Evolutionary conservation across 2,113 vertebrate species (phyloP).

Genomic region (Tupaia tana): DNA sequence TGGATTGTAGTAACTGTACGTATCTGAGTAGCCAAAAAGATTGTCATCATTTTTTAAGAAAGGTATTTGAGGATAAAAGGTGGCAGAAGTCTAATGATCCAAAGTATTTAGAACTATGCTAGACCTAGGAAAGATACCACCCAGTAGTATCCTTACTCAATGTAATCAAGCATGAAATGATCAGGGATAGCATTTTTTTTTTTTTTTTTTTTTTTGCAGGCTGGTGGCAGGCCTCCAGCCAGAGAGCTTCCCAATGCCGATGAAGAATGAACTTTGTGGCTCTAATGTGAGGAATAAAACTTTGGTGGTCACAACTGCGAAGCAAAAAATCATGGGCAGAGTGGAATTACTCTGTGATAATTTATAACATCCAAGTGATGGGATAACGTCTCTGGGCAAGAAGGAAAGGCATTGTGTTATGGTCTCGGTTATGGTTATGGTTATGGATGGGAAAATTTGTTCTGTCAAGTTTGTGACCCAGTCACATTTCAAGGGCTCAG

Average conservation of each 20-base stretch:
- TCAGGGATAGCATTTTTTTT: neutral
- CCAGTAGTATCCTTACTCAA: neutral
- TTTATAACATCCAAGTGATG: neutral
- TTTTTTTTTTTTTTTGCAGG: neutral
- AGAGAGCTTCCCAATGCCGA: neutral
- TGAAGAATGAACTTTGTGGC: neutral
- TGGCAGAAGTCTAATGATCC: neutral
- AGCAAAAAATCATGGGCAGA: neutral
- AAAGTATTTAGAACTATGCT: neutral
- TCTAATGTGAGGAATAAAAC: neutral
- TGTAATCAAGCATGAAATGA: neutral
- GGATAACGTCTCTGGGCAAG: neutral
- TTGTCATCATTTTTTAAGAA: neutral
- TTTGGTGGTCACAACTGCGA: neutral
- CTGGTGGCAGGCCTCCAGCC: neutral
- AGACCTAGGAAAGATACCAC: neutral
- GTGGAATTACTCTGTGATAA: neutral
- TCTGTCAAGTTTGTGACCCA: conserved; percentile 10
- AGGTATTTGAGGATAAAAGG: neutral
- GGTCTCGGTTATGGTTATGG: neutral
- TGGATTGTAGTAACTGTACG: neutral
- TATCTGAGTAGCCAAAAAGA: conserved; percentile 22
- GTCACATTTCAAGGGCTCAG: conserved; percentile 11
- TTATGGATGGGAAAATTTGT: conserved; percentile 6
- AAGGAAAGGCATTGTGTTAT: neutral